A percentile compares a stretch with the other conserved stretches of the same genome.
Conservation (phyloP, 1,140 invertebrate species). For the Argopecten irradians region DNA sequence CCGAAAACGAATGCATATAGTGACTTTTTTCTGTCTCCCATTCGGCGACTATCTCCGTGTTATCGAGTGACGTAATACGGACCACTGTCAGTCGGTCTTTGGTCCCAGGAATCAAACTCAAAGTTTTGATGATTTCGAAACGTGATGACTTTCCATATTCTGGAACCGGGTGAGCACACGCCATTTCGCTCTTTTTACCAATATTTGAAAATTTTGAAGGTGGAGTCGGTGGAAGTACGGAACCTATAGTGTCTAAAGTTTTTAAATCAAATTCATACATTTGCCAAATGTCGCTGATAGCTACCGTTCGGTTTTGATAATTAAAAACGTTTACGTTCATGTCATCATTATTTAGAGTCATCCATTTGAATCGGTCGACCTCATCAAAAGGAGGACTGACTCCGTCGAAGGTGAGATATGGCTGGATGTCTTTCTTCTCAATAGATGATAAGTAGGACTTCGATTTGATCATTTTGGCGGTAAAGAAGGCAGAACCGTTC, state of each 20-base stretch:
- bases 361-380: constrained; percentile 52
- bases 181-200: constrained; percentile 59
- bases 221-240: constrained; percentile 37
- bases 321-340: constrained; percentile 70
- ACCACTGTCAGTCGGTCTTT: constrained; percentile 58
- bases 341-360: constrained; percentile 66
- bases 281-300: constrained; percentile 69
- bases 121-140: constrained; percentile 63
- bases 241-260: constrained; percentile 53
- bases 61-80: constrained; percentile 56
- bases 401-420: constrained; percentile 64
- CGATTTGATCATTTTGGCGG: constrained; percentile 61
- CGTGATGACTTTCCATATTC: constrained; percentile 58
- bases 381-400: constrained; percentile 61
- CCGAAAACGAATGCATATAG: constrained; percentile 74
- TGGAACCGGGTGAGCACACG: constrained; percentile 68
- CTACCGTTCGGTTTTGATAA: constrained; percentile 50
- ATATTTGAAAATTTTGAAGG: constrained; percentile 48
- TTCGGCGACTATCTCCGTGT: constrained; percentile 60
- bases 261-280: constrained; percentile 59
- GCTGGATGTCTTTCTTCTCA: constrained; percentile 58
- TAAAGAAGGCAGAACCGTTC: constrained; percentile 63
- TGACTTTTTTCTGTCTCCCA: constrained; percentile 64
- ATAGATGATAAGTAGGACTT: constrained; percentile 62
- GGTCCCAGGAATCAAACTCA: constrained; percentile 54